Evolutionary conservation across 2,888 invertebrate species (phyloP).

Genomic region (Hololepta plana): DNA sequence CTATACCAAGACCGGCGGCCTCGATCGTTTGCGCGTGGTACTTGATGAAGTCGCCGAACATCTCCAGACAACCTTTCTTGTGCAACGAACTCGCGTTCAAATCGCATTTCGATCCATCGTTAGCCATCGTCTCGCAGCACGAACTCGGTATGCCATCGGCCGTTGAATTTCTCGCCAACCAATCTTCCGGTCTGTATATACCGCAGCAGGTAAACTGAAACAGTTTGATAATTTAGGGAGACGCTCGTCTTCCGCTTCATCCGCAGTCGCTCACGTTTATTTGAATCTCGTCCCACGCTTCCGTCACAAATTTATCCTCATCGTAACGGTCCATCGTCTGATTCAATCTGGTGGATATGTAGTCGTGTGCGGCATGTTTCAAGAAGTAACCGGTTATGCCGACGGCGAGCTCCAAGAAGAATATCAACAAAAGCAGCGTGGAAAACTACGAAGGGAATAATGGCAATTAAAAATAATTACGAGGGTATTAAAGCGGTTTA

Average conservation of each 20-base stretch:
- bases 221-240: too few relatives aligned
- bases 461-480: constrained; percentile 1
- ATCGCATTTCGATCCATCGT: constrained; percentile 14
- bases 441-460: constrained; percentile 40
- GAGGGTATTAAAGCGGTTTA: constrained; percentile 29
- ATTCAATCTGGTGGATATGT: constrained; percentile 47
- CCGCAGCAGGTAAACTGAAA: constrained; percentile 59
- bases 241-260: too few relatives aligned
- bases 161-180: constrained; percentile 34
- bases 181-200: constrained; percentile 41
- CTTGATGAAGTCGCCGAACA: constrained; percentile 43
- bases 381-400: constrained; percentile 66
- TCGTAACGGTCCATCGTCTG: constrained; percentile 42
- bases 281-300: constrained; percentile 67
- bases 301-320: too few relatives aligned
- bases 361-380: constrained; percentile 43
- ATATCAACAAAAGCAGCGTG: constrained; percentile 55
- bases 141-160: constrained; percentile 32
- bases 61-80: constrained; percentile 41
- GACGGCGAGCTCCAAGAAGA: constrained; percentile 63
- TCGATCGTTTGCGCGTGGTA: constrained; percentile 56
- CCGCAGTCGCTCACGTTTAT: constrained; percentile 51
- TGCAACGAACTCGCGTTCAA: constrained; percentile 23
- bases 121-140: constrained; percentile 34
- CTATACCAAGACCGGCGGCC: constrained; percentile 64